Percentiles rank a stretch among this genome's conserved stretches.
phyloP scores from a whole-genome alignment of 2,888 invertebrate genomes.

The Dasysyrphus albostriatus region DNA sequence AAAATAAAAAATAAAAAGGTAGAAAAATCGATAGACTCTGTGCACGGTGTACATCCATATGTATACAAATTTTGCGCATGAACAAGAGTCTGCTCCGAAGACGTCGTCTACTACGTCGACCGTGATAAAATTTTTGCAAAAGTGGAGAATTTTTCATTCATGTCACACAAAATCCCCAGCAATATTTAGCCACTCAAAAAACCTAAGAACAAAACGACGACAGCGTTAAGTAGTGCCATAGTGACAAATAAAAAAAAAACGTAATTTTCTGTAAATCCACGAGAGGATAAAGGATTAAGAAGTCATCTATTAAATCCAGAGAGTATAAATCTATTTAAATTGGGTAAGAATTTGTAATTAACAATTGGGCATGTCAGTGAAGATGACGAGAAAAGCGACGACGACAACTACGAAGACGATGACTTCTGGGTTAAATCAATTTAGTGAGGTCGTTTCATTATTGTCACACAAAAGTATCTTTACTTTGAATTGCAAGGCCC shows the following conservation, averaged over 20 bases:
- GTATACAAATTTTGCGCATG: constrained; percentile 71
- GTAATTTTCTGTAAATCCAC: constrained; percentile 25
- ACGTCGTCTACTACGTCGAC: constrained; percentile 8
- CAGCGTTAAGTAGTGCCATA: constrained; percentile 46
- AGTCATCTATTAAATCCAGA: not conserved
- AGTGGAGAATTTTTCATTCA: constrained; percentile 62
- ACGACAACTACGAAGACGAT: constrained; percentile 17
- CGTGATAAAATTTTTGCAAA: constrained; percentile 64
- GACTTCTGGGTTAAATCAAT: constrained; percentile 73
- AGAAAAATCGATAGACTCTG: constrained; percentile 53
- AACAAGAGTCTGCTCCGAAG: constrained; percentile 57
- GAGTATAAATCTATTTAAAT: constrained; percentile 40
- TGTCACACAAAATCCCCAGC: constrained; percentile 52
- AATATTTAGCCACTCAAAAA: constrained; percentile 20
- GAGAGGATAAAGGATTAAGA: constrained; percentile 12
- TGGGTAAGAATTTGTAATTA: constrained; percentile 56
- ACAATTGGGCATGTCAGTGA: not conserved
- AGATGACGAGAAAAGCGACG: constrained; percentile 8
- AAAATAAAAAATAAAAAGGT: not conserved
- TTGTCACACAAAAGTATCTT: constrained; percentile 22
- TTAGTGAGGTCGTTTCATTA: constrained; percentile 66
- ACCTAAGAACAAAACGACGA: constrained; percentile 1
- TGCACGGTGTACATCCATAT: constrained; percentile 43
- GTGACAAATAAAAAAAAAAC: not conserved
- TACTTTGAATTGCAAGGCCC: constrained; percentile 18